Percentiles rank a stretch among this genome's conserved stretches.
Conservation (phyloP, 2,113 vertebrate species). For the Sturnus vulgaris region DNA sequence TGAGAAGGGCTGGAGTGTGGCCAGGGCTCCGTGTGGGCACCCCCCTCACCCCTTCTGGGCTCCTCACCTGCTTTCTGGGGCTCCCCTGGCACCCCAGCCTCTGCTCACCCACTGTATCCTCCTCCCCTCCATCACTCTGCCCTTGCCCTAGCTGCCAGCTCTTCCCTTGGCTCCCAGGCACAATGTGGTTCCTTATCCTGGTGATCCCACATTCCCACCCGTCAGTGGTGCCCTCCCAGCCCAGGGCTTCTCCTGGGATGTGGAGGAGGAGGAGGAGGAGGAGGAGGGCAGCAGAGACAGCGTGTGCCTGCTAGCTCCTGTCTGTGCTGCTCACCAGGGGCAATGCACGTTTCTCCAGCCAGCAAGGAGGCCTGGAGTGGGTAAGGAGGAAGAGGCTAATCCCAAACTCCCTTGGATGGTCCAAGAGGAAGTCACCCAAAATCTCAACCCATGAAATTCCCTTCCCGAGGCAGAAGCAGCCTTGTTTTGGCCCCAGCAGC, state of each 20-base stretch:
- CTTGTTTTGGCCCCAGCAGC: not conserved
- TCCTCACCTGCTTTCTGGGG: not conserved
- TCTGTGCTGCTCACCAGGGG: not conserved
- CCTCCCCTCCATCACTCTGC: not conserved
- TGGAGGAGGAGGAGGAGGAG: not conserved
- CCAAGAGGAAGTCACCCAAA: not conserved
- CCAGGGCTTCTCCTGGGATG: not conserved
- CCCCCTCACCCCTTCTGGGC: not conserved
- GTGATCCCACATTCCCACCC: not conserved
- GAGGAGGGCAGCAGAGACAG: not conserved
- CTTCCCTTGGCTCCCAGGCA: not conserved
- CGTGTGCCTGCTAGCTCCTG: rapidly evolving
- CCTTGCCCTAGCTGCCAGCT: not conserved
- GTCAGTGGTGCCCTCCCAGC: rapidly evolving
- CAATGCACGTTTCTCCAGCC: not conserved
- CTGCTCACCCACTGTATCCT: not conserved
- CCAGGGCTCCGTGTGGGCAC: rapidly evolving
- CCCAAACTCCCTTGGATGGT: not conserved
- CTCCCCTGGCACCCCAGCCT: not conserved
- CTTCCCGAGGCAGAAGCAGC: not conserved
- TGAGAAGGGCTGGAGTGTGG: not conserved
- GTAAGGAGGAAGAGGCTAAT: not conserved
- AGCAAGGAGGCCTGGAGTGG: rapidly evolving
- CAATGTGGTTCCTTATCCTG: not conserved
- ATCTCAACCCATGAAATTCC: not conserved